These are phyloP conservation scores for Zaprionus bogoriensis DNA, from an alignment of 2,888 invertebrate genomes.

Conservation along the genomic window DNA sequence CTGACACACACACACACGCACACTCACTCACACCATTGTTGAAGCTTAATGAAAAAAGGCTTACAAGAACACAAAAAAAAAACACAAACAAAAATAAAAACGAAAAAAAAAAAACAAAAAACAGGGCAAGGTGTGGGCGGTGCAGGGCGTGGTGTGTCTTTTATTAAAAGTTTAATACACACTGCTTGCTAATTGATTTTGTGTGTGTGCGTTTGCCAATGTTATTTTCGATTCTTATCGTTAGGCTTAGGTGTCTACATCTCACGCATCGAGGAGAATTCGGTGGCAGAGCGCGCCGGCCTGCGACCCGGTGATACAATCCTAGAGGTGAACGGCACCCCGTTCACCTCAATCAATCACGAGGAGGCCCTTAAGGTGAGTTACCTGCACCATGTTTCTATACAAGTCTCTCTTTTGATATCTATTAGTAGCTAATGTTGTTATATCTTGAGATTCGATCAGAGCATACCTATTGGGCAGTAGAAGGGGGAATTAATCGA, in stretches of 20 bases:
- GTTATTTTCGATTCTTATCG: conserved; percentile 58
- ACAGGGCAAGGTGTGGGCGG: conserved; percentile 19
- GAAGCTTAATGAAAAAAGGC: conserved; percentile 55
- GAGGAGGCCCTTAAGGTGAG: conserved; percentile 95
- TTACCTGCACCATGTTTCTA: conserved; percentile 32
- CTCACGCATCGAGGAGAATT: conserved; percentile 94
- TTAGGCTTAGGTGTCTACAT: conserved; percentile 94
- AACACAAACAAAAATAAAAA: conserved; percentile 12
- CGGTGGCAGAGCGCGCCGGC: conserved; percentile 94
- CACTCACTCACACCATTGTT: conserved; percentile 6
- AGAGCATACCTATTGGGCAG: conserved; percentile 46
- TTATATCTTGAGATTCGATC: conserved; percentile 49
- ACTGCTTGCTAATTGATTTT: conserved; percentile 66
- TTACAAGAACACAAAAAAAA: conserved; percentile 42
- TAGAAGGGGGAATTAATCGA: not conserved
- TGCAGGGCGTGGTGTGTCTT: conserved; percentile 29
- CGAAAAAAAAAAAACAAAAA: conserved; percentile 10
- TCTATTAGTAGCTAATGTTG: conserved; percentile 54
- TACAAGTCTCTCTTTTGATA: conserved; percentile 22
- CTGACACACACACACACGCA: not conserved
- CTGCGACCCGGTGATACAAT: conserved; percentile 96
- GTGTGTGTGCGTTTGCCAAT: not conserved
- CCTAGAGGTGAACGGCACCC: conserved; percentile 96
- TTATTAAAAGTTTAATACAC: conserved; percentile 64
- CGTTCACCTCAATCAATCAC: conserved; percentile 95